These are phyloP conservation scores for Rhadinocentrus ornatus DNA, from an alignment of 2,797 vertebrate species.

Conservation along the genomic window DNA sequence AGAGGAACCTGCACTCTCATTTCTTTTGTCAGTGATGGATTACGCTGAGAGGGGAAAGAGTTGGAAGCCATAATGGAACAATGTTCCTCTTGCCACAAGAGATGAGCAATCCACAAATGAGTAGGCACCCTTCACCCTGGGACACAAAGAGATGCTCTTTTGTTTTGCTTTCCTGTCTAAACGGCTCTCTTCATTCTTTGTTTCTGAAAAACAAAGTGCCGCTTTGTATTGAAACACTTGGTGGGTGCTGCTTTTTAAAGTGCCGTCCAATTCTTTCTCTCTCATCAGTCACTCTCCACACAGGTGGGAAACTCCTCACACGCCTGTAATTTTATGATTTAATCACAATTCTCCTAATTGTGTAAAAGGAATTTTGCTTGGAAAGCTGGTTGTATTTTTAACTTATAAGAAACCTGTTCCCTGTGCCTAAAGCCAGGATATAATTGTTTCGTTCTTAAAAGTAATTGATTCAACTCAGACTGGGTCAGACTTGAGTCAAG, in stretches of 20 bases:
- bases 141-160: slow-evolving; percentile 22
- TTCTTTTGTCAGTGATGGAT: slow-evolving; percentile 65
- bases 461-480: not conserved
- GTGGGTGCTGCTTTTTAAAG: not conserved
- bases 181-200: slow-evolving; percentile 6
- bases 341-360: not conserved
- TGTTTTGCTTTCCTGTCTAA: slow-evolving; percentile 26
- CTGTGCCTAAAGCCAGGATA: not conserved
- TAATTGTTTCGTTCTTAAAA: not conserved
- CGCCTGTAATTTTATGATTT: not conserved
- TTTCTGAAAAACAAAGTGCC: slow-evolving; percentile 11
- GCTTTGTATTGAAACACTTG: slow-evolving; percentile 7
- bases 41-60: slow-evolving; percentile 47
- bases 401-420: not conserved
- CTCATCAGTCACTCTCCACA: not conserved
- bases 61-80: slow-evolving; percentile 39
- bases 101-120: slow-evolving; percentile 35
- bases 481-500: not conserved
- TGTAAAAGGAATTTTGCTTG: not conserved
- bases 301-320: not conserved
- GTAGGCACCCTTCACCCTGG: slow-evolving; percentile 31
- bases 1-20: slow-evolving; percentile 25
- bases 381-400: not conserved
- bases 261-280: not conserved
- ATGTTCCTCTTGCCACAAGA: slow-evolving; percentile 34